phyloP scores from a whole-genome alignment of 2,113 vertebrate species.

The Forbesichthys papilliferus region DNA sequence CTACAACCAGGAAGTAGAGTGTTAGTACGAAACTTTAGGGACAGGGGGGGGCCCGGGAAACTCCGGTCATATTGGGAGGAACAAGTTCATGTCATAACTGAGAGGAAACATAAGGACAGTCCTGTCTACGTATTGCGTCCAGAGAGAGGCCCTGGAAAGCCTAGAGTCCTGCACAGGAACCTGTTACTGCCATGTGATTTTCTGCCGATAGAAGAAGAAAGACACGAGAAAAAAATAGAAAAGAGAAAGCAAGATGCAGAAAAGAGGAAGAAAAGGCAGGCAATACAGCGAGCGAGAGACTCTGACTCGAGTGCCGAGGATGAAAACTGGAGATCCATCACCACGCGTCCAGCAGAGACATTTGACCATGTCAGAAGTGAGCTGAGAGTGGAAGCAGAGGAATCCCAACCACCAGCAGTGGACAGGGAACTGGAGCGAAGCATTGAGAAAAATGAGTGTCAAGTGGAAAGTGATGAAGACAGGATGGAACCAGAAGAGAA shows the following conservation, averaged over 20 bases:
- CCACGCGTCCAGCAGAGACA: neutral
- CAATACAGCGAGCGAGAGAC: neutral
- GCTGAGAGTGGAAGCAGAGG: neutral
- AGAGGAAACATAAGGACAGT: constrained; percentile 4
- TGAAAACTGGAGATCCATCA: constrained; percentile 7
- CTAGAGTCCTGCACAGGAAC: constrained; percentile 3
- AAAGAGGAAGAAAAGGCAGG: neutral
- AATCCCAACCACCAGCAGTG: neutral
- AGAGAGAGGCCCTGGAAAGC: constrained; percentile 2
- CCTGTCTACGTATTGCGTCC: neutral
- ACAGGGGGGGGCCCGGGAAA: constrained; percentile 23
- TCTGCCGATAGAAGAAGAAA: neutral
- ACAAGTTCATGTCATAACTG: neutral
- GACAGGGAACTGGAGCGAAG: neutral
- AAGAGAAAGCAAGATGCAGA: neutral
- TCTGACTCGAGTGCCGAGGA: neutral
- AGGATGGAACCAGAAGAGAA: neutral
- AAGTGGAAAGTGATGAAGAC: neutral
- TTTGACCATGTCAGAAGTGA: too few relatives aligned
- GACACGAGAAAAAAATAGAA: neutral
- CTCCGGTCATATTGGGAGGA: constrained; percentile 32
- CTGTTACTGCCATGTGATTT: neutral
- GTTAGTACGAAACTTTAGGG: constrained; percentile 3
- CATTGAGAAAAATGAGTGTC: neutral
- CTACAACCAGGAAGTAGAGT: neutral